Percentiles rank a stretch among this genome's conserved stretches.
Conservation (phyloP, 2,888 invertebrate genomes). For the Nycteola revayana region DNA sequence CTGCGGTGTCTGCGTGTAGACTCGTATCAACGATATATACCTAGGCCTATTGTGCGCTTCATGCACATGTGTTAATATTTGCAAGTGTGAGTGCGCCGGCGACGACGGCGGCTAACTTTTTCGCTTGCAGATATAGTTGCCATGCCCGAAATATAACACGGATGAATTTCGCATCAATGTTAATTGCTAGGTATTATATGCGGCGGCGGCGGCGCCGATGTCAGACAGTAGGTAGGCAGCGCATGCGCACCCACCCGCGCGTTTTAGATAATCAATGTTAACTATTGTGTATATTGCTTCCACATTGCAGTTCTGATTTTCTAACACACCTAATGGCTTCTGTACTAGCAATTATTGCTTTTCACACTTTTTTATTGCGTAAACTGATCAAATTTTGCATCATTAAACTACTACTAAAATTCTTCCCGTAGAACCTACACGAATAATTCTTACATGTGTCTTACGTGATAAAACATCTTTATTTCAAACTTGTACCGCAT, state of each 20-base stretch:
- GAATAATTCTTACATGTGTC: no score
- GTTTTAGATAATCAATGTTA: constrained; percentile 19
- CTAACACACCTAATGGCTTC: no score
- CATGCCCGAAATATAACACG: constrained; percentile 76
- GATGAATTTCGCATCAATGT: constrained; percentile 68
- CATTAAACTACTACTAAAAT: no score
- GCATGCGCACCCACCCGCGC: constrained; percentile 21
- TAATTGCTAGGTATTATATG: constrained; percentile 56
- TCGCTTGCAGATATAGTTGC: constrained; percentile 75
- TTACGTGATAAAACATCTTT: no score
- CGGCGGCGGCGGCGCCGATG: constrained; percentile 35
- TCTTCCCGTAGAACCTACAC: no score
- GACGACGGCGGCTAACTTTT: constrained; percentile 66
- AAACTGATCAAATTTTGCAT: no score
- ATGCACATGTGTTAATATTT: constrained; percentile 48
- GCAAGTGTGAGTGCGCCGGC: constrained; percentile 57
- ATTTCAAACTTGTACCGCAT: no score
- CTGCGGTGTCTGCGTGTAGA: constrained; percentile 47
- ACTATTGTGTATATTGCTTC: constrained; percentile 2
- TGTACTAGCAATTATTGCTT: no score
- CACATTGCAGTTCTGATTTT: constrained; percentile 2
- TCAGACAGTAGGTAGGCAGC: constrained; percentile 22
- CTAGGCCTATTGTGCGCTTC: constrained; percentile 64
- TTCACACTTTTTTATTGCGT: no score
- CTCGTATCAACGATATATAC: constrained; percentile 40